phyloP scores from a whole-genome alignment of 2,797 vertebrate species.

The Momotus momota region DNA sequence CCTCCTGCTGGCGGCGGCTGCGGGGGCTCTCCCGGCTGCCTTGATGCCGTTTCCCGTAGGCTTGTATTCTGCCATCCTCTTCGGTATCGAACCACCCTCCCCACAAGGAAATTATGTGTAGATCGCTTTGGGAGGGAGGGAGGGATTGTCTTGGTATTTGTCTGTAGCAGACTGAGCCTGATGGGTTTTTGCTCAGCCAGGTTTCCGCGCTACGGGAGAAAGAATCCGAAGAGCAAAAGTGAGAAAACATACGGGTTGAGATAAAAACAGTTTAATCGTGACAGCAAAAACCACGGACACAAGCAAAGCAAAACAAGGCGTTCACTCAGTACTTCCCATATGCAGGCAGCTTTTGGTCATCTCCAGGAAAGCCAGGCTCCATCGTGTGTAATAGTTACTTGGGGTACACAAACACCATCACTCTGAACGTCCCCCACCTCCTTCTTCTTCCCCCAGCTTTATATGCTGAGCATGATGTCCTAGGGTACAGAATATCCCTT shows the following conservation, averaged over 20 bases:
- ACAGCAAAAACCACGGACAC: accelerated
- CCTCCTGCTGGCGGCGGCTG: constrained; percentile 33
- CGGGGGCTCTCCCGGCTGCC: background rate
- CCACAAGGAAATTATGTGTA: too few relatives aligned
- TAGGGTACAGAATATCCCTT: accelerated
- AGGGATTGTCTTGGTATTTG: too few relatives aligned
- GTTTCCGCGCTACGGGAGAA: background rate
- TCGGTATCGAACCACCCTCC: accelerated
- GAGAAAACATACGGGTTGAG: accelerated
- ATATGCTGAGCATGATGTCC: accelerated
- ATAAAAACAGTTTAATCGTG: accelerated
- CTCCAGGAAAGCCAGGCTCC: background rate
- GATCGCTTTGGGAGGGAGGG: too few relatives aligned
- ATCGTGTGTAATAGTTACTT: accelerated
- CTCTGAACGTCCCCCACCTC: accelerated
- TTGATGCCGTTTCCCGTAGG: too few relatives aligned
- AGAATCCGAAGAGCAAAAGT: background rate
- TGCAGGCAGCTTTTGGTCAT: background rate
- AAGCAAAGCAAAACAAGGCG: background rate
- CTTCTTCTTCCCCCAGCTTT: background rate
- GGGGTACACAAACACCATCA: background rate
- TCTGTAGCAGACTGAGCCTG: background rate
- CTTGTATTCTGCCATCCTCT: background rate
- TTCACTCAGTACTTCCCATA: accelerated
- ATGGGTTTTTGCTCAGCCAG: too few relatives aligned